Evolutionary conservation across 2,797 vertebrate genomes (phyloP), one percentile per base, ranked within the genome.

Genomic region (Menidia menidia): DNA sequence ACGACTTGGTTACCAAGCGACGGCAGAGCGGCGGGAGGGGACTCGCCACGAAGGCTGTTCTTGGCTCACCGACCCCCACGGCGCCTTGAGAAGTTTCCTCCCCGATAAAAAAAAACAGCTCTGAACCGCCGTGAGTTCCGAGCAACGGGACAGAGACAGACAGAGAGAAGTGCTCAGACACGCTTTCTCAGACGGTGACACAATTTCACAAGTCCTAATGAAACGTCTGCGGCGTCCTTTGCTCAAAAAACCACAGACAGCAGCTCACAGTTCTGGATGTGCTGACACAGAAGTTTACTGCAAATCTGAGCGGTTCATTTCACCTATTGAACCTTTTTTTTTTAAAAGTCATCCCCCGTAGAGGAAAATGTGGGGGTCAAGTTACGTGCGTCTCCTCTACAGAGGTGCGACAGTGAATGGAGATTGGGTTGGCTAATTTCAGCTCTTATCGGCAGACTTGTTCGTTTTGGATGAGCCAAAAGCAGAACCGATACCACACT

Each of bases 1-100:
- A 57, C 61, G 39, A 73, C 65, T 30, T 6, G 5, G 81, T 83
- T 52, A 52, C 50, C 50, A 52, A 66, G 78, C 78, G 76, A 75
- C 80, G 15, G 0, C 18, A 53, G 55, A 54, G 47, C 10, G 33
- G 56, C 18, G 54, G 59, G 61, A 31, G 10, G 25, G 18, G 47
- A 32, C 14, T 16, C 42, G 32, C 35, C 50, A 47, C 30, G 33
- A 52, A 70, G 56, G 68, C 9, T 14, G 43, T 1, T 3, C 12
- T 14, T 44, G 14, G 43, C 43, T 15, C 15, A 52, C 66, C 60
- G 54, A 60, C 33, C 33, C 33, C 33, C 41, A 15, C 52, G 42
- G 60, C 33, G 58, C 43, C 51, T 81, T 68, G 13, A 32, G 62
- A 78, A 82, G 52, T 45, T 19, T 19, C 9, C 19, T 50, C 4